Conservation (phyloP, 2,888 invertebrate genomes). For the Conops quadrifasciatus region DNA sequence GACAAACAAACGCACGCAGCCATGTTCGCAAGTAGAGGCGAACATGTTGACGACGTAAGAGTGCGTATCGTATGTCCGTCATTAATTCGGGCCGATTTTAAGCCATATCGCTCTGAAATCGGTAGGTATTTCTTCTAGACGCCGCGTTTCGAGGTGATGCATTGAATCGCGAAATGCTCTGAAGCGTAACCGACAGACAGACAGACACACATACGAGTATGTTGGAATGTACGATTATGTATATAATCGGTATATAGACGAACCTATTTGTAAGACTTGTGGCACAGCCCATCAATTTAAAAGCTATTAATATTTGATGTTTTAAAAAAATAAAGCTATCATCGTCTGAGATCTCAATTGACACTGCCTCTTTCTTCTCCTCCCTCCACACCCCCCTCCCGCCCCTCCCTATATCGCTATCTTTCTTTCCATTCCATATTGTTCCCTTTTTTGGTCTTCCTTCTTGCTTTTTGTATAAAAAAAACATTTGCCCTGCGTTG, state of each 20-base stretch:
- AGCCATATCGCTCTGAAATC: background rate
- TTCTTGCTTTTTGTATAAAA: background rate
- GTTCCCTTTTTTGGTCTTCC: background rate
- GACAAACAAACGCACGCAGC: background rate
- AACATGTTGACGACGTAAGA: background rate
- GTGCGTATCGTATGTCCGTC: conserved; percentile 29
- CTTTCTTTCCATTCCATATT: background rate
- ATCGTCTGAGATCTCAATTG: background rate
- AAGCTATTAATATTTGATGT: too few relatives aligned
- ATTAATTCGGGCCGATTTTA: conserved; percentile 11
- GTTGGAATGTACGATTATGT: background rate
- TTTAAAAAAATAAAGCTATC: too few relatives aligned
- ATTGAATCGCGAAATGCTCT: background rate
- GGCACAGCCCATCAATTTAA: too few relatives aligned
- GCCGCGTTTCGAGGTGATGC: background rate
- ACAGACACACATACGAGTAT: background rate
- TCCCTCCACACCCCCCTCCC: background rate
- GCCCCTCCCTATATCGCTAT: background rate
- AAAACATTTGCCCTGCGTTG: conserved; percentile 25
- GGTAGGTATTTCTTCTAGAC: background rate
- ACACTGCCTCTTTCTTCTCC: background rate
- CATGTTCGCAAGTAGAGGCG: background rate
- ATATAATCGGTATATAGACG: background rate
- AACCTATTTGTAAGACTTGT: background rate
- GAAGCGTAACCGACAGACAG: background rate